These are phyloP conservation scores for Prolemur simus DNA, from an alignment of 2,113 vertebrate species.

Conservation along the genomic window DNA sequence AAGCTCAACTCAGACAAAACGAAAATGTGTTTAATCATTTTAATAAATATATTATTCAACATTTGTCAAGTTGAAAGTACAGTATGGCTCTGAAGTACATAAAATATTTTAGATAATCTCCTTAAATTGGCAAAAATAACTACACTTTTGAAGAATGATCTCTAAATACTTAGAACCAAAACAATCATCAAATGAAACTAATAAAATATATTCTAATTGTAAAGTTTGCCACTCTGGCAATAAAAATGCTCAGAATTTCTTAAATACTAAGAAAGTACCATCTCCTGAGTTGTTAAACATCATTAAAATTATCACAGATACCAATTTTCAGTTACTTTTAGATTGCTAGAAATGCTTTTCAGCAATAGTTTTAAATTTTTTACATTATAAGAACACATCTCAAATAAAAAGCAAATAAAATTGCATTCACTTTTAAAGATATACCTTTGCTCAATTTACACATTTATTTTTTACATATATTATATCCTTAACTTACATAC, in stretches of 20 bases:
- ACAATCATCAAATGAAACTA: conserved; percentile 29
- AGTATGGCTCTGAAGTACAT: conserved; percentile 32
- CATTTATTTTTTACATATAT: conserved; percentile 54
- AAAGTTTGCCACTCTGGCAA: conserved; percentile 38
- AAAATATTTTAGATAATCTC: conserved; percentile 40
- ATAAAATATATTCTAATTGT: conserved; percentile 52
- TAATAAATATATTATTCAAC: conserved; percentile 65
- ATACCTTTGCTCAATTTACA: conserved; percentile 64
- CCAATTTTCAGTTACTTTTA: conserved; percentile 27
- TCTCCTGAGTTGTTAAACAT: conserved; percentile 21
- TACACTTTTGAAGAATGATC: conserved; percentile 46
- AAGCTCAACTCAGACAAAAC: conserved; percentile 72
- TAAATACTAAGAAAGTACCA: conserved; percentile 21
- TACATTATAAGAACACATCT: conserved; percentile 53
- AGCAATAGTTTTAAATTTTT: conserved; percentile 35
- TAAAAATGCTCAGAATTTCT: conserved; percentile 26
- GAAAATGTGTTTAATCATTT: conserved; percentile 69
- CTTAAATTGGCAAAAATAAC: conserved; percentile 34
- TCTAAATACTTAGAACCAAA: conserved; percentile 31
- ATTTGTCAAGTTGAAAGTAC: conserved; percentile 48
- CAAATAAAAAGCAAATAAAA: conserved; percentile 64
- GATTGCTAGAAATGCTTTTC: conserved; percentile 29
- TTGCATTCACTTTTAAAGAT: conserved; percentile 65
- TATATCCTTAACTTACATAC: conserved; percentile 55
- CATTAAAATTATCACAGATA: conserved; percentile 32